phyloP scores from a whole-genome alignment of 2,797 vertebrate genomes.

The Anas georgica region DNA sequence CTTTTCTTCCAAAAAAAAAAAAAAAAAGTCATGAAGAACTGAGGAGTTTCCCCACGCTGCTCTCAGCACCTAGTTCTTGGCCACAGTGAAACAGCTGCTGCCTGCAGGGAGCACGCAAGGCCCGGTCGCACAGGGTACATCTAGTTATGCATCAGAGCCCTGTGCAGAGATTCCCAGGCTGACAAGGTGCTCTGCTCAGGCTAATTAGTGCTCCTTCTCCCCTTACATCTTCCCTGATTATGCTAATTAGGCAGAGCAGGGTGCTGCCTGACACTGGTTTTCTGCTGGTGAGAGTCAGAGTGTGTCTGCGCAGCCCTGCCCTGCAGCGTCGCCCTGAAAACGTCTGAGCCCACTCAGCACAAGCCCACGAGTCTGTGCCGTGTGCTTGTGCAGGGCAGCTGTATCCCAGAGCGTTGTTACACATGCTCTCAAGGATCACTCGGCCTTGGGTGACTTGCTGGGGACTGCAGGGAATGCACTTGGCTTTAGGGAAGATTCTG shows the following conservation, averaged over 20 bases:
- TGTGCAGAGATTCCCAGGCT: constrained; percentile 28
- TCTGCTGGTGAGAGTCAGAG: background rate
- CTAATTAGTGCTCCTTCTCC: constrained; percentile 39
- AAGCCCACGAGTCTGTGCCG: fast-evolving
- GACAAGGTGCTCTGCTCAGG: constrained; percentile 38
- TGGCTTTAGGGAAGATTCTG: background rate
- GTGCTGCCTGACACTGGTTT: constrained; percentile 11
- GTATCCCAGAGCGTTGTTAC: background rate
- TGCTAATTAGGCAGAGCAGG: constrained; percentile 26
- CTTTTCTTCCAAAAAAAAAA: background rate
- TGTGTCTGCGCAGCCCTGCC: background rate
- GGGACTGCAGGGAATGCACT: background rate
- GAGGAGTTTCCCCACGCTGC: background rate
- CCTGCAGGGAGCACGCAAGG: background rate
- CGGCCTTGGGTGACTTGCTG: background rate
- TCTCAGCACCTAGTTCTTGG: constrained; percentile 8
- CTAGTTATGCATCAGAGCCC: background rate
- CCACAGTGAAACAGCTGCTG: constrained; percentile 14
- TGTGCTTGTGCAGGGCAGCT: background rate
- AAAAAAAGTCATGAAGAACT: background rate
- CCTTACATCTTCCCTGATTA: constrained; percentile 26
- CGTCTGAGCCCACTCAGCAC: background rate
- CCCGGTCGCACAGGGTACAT: background rate
- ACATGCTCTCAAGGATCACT: background rate
- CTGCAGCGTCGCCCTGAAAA: background rate